These are phyloP conservation scores for Syngnathus scovelli DNA, from an alignment of 2,113 vertebrate species.

Conservation along the genomic window DNA sequence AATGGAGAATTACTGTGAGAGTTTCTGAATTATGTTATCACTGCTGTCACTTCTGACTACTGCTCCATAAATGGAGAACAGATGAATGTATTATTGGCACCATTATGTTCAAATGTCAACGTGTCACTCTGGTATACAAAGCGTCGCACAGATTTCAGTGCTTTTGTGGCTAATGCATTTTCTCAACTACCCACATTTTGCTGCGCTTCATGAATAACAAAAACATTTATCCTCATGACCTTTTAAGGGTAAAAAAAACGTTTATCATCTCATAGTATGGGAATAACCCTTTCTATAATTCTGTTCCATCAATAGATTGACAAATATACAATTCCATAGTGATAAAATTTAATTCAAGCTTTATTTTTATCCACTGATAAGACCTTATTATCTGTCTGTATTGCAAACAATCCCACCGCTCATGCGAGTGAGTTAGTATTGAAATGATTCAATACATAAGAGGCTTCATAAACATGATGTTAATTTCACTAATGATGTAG, in stretches of 20 bases:
- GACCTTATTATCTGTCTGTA: neutral
- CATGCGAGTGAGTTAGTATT: neutral
- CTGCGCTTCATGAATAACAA: conserved; percentile 6
- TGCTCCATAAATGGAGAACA: conserved; percentile 47
- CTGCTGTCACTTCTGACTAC: conserved; percentile 33
- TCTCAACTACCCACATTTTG: conserved; percentile 31
- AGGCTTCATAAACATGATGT: neutral
- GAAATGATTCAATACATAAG: neutral
- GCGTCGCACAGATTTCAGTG: conserved; percentile 34
- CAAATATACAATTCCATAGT: neutral
- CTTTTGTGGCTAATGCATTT: conserved; percentile 39
- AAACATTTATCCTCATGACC: neutral
- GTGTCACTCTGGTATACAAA: conserved; percentile 25
- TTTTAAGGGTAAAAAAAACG: neutral
- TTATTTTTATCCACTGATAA: neutral
- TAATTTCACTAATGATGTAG: too few species aligned
- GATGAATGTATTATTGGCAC: conserved; percentile 53
- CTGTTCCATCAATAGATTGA: neutral
- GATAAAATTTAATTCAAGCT: neutral
- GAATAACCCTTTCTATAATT: neutral
- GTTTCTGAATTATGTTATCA: conserved; percentile 30
- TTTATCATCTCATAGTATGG: neutral
- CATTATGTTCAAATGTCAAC: conserved; percentile 61
- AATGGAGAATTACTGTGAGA: conserved; percentile 21
- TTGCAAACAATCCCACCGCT: too few species aligned